Evolutionary conservation across 2,797 vertebrate genomes (phyloP).

Genomic region (Melanotaenia parkinsoni): DNA sequence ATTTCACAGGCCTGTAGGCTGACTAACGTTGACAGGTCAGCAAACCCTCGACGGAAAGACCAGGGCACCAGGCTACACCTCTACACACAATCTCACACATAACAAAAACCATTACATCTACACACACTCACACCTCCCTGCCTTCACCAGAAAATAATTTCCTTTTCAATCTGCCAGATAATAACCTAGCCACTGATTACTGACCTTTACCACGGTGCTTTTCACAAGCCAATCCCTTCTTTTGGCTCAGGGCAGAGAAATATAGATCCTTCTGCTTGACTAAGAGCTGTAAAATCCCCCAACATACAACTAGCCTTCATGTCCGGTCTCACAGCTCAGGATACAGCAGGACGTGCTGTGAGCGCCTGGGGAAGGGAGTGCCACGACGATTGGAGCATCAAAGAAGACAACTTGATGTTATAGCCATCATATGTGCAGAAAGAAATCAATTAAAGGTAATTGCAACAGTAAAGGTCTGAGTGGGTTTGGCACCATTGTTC

Average conservation of each 20-base stretch:
- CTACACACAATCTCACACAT: slow-evolving; percentile 15
- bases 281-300: slow-evolving; percentile 41
- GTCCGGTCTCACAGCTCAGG: slow-evolving; percentile 11
- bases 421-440: slow-evolving; percentile 45
- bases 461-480: not conserved
- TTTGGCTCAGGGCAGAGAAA: slow-evolving; percentile 48
- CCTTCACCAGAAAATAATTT: slow-evolving; percentile 69
- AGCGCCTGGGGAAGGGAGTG: slow-evolving; percentile 17
- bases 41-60: slow-evolving; percentile 51
- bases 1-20: slow-evolving; percentile 68
- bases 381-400: slow-evolving; percentile 55
- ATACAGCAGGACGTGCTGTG: slow-evolving; percentile 15
- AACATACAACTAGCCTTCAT: slow-evolving; percentile 26
- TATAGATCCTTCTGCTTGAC: slow-evolving; percentile 26
- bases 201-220: slow-evolving; percentile 68
- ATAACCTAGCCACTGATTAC: slow-evolving; percentile 67
- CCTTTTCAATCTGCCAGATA: slow-evolving; percentile 72
- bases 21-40: slow-evolving; percentile 74
- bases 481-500: not conserved
- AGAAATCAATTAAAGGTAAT: slow-evolving; percentile 64
- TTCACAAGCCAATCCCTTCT: slow-evolving; percentile 56
- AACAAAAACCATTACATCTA: slow-evolving; percentile 16
- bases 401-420: slow-evolving; percentile 49
- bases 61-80: slow-evolving; percentile 11
- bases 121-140: slow-evolving; percentile 4